Base-by-base conservation (phyloP, 2,113 vertebrate species). In the Microtus oregoni region DNA sequence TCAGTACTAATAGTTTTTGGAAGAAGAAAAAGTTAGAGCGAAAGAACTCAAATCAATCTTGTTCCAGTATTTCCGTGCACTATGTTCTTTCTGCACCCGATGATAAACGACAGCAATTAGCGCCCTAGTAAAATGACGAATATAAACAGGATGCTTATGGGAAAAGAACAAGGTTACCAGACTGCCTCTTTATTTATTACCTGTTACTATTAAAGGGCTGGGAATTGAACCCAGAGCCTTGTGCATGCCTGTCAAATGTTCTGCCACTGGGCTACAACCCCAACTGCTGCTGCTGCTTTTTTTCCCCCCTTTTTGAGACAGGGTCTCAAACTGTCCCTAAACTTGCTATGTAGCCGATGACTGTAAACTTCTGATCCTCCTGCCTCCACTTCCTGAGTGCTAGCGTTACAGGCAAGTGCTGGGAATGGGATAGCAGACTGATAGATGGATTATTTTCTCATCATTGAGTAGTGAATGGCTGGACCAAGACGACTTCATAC, bases 1-100 rank as follows among this genome's bases (percentile, higher is more conserved):
- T 94, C 35, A 10, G 28, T 41, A 78, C 28, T 92, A 55, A 78
- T 92, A 94, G 89, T 96, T 93, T 87, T 77, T 91, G 65, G 75
- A 86, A 90, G 75, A 86, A 90, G 78, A 32, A 94, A 94, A 95
- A 93, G 65, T 91, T 20, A 76, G 52, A 77, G 68, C 58, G 58
- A 47, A 82, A 79, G 32, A 58, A 87, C 50, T 58, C 83, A 85
- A 65, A 85, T 95, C 77, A 81, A 75, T 95, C 82, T 88, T 78
- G 26, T 78, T 90, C 22, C 76, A 89, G 41, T 78, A 75, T 96
- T 92, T 94, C 55, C 50, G 93, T 20, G 11, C 61, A 20, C 83
- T 89, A 26, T 63, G 24, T 72, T 50, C 52, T 76, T 95, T 82
- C 52, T 65, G 47, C 5, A 77, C 44, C 73, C 30, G 28, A 63